Base-by-base conservation (phyloP, 2,113 vertebrate genomes). In the Brachirus orientalis region DNA sequence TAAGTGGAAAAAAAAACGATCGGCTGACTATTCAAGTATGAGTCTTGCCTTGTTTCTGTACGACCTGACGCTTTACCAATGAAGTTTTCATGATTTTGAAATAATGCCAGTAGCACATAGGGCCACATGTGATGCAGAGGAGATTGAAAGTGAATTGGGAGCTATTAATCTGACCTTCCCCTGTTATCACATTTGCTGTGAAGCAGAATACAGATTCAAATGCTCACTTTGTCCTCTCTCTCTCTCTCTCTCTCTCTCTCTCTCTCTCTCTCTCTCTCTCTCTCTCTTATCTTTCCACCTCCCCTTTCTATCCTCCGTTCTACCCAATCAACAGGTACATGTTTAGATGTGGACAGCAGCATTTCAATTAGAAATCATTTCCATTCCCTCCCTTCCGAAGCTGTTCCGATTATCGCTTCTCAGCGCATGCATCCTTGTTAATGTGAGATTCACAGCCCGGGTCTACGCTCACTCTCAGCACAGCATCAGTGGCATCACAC, bases 121-220 rank as follows among this genome's bases (percentile, higher is more conserved):
- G 78, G 72, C 68, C 81, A 69, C 80, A 83, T 85, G 75, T 86
- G 87, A 77, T 83, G 58, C 72, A 75, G 19, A 68, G 66, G 69
- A 80, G 83, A 85, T 72, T 79, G 78, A 79, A 81, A 81, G 63
- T 65, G n/a, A 82, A 87, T 80, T 79, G 83, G 65, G 83, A 81
- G 63, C 81, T 79, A 84, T 88, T 81, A 81, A 81, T 84, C 83
- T 87, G 73, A 76, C 70, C 69, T 61, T 55, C 28, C 68, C n/a
- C 36, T 41, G 62, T 76, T 22, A 59, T 85, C 68, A 63, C 43
- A 66, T 57, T 64, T 79, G 66, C 51, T 82, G 71, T 69, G 67
- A 50, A 80, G 76, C 64, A 18, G 55, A 64, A 79, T 66, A 63
- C 70, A 71, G 43, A 75, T 63, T 62, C n/a, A 43, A 55, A 46